Base-by-base conservation (phyloP, 1,140 invertebrate species). In the Drosophila sp. region DNA sequence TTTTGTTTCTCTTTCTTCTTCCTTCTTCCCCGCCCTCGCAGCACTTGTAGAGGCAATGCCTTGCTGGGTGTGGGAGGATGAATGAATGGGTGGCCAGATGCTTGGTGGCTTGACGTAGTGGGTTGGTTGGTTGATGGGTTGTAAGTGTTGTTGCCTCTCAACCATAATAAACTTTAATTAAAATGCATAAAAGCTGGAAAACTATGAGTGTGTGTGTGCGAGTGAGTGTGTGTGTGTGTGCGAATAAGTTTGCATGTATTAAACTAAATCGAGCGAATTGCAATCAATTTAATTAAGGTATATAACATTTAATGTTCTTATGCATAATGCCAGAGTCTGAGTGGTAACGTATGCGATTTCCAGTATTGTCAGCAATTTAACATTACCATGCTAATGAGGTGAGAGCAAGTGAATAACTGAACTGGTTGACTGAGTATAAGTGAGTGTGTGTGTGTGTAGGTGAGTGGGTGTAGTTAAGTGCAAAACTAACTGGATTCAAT, bases 221-320 rank as follows among this genome's bases (percentile, higher is more conserved):
- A 30, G 32, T 62, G 47, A 25, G 47, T 57, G 47, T 25, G 40
- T 57, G 60, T 61, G 68, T 55, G 33, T 54, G 70, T 50, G 27
- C 63, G 41, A 23, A 40, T 23, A 25, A 57, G 47, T 33, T 35
- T 35, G 30, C 17, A 54, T 58, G 69, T 66, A 72, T 81, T 73
- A 68, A 81, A 78, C 58, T 65, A 82, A 79, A 89, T 70, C 76
- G 35, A 74, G 65, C 50, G 65, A 77, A 79, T 56, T 75, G 54
- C 65, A 89, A 89, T 87, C 80, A 77, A 87, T 83, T 89, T 83
- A 83, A 89, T 87, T 80, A 83, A 73, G 76, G 82, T 69, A 76
- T 77, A 76, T 73, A 75, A 66, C 69, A 67, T 69, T 67, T 76
- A 80, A 80, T 68, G 76, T 66, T 66, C 70, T 71, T 57, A 64